A percentile compares a stretch with the other conserved stretches of the same genome.
These are phyloP conservation scores for Rhyacophila evoluta DNA, from an alignment of 2,888 invertebrate species.

Conservation along the genomic window DNA sequence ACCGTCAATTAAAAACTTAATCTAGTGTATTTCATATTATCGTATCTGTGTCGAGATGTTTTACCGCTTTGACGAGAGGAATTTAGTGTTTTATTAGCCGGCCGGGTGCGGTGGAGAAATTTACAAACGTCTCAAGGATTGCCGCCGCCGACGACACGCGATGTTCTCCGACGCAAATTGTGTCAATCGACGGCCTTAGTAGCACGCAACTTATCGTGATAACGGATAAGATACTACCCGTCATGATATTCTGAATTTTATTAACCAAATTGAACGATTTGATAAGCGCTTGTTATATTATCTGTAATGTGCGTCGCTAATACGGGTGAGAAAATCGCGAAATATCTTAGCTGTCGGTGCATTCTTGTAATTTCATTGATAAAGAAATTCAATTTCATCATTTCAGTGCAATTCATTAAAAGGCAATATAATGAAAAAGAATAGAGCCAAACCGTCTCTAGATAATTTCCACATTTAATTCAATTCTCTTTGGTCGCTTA, in stretches of 20 bases:
- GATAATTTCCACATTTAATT: not conserved
- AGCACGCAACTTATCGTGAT: conserved; percentile 22
- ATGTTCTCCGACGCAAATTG: not conserved
- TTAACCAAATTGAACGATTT: not conserved
- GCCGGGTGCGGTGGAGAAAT: not conserved
- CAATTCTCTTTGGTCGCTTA: not conserved
- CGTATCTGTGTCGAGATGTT: too few species aligned
- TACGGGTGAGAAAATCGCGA: not conserved
- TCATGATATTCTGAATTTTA: not conserved
- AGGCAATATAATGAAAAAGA: not conserved
- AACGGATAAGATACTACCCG: not conserved
- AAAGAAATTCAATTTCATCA: not conserved
- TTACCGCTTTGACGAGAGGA: too few species aligned
- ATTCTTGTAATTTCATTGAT: not conserved
- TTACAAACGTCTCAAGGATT: not conserved
- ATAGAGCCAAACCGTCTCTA: not conserved
- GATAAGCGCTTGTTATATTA: not conserved
- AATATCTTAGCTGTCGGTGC: not conserved
- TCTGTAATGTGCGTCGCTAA: not conserved
- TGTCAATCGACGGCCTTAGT: not conserved
- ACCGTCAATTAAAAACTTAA: not conserved
- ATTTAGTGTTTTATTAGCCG: not conserved
- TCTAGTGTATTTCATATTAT: not conserved
- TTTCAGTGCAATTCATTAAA: not conserved
- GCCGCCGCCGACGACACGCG: conserved; percentile 7